phyloP scores from a whole-genome alignment of 1,140 invertebrate genomes.

The Coelopa frigida region DNA sequence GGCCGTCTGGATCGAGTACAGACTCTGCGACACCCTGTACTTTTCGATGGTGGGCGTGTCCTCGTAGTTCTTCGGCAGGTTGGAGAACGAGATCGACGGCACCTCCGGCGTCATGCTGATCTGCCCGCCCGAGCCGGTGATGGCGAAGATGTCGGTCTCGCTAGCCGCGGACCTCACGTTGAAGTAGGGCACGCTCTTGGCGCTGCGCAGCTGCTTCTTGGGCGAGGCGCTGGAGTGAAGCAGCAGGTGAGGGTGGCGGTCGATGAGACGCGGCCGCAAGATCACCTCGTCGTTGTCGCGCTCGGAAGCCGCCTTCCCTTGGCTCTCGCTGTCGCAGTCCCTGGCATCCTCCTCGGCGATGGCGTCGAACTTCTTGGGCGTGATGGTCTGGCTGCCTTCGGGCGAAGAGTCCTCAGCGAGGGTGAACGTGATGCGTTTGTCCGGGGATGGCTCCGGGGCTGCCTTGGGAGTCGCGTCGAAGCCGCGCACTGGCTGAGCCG shows the following conservation, averaged over 20 bases:
- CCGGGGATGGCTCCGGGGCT: slow-evolving; percentile 5
- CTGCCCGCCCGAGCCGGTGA: slow-evolving; percentile 32
- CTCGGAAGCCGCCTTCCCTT: no score
- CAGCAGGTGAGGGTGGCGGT: slow-evolving; percentile 32
- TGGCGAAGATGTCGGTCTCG: slow-evolving; percentile 41
- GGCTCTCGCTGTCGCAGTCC: no score
- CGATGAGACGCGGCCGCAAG: slow-evolving; percentile 32
- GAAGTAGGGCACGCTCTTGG: slow-evolving; percentile 41
- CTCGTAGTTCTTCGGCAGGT: slow-evolving; percentile 43
- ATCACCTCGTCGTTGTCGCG: slow-evolving; percentile 32
- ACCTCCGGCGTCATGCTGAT: slow-evolving; percentile 45
- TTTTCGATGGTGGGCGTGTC: slow-evolving; percentile 44
- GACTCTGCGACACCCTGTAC: slow-evolving; percentile 39
- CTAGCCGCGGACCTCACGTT: slow-evolving; percentile 30
- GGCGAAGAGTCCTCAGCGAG: slow-evolving; percentile 32
- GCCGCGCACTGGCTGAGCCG: no score
- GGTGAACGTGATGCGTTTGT: slow-evolving; percentile 39
- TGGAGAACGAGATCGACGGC: slow-evolving; percentile 39
- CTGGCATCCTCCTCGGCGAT: slow-evolving; percentile 31
- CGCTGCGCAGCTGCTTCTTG: slow-evolving; percentile 29
- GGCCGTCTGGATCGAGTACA: slow-evolving; percentile 41
- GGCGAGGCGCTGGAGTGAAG: slow-evolving; percentile 18
- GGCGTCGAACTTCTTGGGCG: slow-evolving; percentile 32
- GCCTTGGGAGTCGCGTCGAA: background rate
- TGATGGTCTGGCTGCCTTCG: slow-evolving; percentile 32